phyloP scores from a whole-genome alignment of 2,888 invertebrate genomes.

The Salpingus planirostris region DNA sequence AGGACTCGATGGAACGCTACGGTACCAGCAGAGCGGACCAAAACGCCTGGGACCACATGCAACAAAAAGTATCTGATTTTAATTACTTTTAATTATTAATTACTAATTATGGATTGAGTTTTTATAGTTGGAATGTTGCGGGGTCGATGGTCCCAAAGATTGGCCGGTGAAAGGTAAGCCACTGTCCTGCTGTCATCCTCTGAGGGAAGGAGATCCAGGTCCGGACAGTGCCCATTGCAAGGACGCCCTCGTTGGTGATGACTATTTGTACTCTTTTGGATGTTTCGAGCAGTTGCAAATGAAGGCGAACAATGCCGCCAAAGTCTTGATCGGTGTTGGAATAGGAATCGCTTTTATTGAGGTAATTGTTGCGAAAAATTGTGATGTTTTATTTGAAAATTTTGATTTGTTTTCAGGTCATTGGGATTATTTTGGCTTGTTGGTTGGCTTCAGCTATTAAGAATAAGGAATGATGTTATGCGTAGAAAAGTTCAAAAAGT shows the following conservation, averaged over 20 bases:
- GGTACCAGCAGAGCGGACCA: constrained; percentile 50
- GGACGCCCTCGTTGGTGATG: constrained; percentile 26
- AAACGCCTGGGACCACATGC: constrained; percentile 69
- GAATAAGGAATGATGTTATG: not conserved
- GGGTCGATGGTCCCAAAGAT: constrained; percentile 33
- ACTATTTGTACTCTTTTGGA: constrained; percentile 42
- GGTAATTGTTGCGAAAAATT: constrained; percentile 28
- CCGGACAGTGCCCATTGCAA: constrained; percentile 30
- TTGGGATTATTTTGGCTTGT: constrained; percentile 77
- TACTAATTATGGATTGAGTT: not conserved
- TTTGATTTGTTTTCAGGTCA: constrained; percentile 51
- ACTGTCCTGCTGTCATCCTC: constrained; percentile 51
- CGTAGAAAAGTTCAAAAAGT: no score
- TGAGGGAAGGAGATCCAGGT: constrained; percentile 26
- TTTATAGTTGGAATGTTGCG: constrained; percentile 46
- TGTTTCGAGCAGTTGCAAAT: constrained; percentile 49
- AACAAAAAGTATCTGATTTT: constrained; percentile 45
- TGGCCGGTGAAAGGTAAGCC: constrained; percentile 43
- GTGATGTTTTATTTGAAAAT: not conserved
- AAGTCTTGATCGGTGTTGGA: constrained; percentile 53
- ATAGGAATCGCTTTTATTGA: constrained; percentile 56
- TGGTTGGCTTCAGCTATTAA: constrained; percentile 53
- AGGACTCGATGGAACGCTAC: constrained; percentile 50
- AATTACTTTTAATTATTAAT: not conserved
- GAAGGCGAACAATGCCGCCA: constrained; percentile 47